Base-by-base conservation (phyloP, 2,113 vertebrate genomes). In the Calidris pugnax region DNA sequence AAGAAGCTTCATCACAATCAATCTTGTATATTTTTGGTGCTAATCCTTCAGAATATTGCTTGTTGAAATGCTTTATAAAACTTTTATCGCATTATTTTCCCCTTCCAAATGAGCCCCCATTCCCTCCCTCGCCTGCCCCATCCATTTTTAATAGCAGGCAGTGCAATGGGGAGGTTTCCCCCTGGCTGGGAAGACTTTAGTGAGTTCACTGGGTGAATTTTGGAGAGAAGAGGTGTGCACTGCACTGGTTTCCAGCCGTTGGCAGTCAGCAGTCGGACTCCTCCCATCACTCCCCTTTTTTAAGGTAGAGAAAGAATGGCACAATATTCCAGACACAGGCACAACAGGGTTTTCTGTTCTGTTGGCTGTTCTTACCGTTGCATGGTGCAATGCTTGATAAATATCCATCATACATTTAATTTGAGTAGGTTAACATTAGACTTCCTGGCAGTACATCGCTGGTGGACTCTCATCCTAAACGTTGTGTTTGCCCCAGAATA, bases 81-180 rank as follows among this genome's bases (percentile, higher is more conserved):
- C 11, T 81, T 59, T 28, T 59, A 10, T 35, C 24, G 5, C 18
- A 7, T 50, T 57, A 7, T 51, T 92, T 39, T 68, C 4, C 19
- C 0, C 0, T 85, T 69, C 33, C 50, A 53, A 47, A 60, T 10
- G 33, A 47, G 15, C 7, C 43, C 56, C 18, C 0, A 0, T 69
- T 88, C 85, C 32, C 6, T 1, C 43, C 62, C 30, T 45, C 2
- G 1, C 55, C 30, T 33, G 21, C 50, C 45, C 30, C 27, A 48
- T 79, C 43, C 23, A 6, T 8, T 85, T 88, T 23, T 10, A 57
- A 48, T 51, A 66, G 3, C 32, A 51, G 45, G 5, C 26, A 68
- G 30, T 55, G 62, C 89, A 80, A 45, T 13, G 20, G 15, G 26
- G 17, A 22, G 19, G 6, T 64, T 79, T 62, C 5, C 17, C 14